A percentile compares a stretch with the other conserved stretches of the same genome.
Evolutionary conservation across 2,797 vertebrate species (phyloP).

Genomic region (Garrulus glandarius): DNA sequence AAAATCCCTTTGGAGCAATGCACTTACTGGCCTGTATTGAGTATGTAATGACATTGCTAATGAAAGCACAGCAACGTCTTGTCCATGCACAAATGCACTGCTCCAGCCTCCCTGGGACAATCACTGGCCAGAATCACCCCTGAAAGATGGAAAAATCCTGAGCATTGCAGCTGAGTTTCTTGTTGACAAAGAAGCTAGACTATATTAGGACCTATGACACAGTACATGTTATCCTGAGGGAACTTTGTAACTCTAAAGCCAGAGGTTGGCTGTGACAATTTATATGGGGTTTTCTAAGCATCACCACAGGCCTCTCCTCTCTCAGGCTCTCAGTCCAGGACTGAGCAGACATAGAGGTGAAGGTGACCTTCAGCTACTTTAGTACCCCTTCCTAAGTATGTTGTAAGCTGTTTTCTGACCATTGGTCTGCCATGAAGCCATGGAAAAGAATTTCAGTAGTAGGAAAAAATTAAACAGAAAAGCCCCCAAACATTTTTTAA

Average conservation of each 20-base stretch:
- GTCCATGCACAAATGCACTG: accelerated
- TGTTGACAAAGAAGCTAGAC: neutral
- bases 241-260: accelerated
- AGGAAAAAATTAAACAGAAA: neutral
- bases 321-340: neutral
- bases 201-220: neutral
- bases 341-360: neutral
- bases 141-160: neutral
- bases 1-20: neutral
- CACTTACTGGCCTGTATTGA: neutral
- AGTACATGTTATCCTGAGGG: neutral
- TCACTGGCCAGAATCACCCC: too few species aligned
- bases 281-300: neutral
- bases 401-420: neutral
- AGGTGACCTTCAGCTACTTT: neutral
- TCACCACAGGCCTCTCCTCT: neutral
- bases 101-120: neutral
- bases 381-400: neutral
- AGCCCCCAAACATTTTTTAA: neutral
- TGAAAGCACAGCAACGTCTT: neutral
- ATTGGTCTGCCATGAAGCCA: neutral
- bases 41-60: neutral
- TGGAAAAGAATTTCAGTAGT: neutral
- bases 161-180: neutral
- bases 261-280: neutral